Conservation (phyloP, 2,888 invertebrate species). For the Iselma pallidipennis region DNA sequence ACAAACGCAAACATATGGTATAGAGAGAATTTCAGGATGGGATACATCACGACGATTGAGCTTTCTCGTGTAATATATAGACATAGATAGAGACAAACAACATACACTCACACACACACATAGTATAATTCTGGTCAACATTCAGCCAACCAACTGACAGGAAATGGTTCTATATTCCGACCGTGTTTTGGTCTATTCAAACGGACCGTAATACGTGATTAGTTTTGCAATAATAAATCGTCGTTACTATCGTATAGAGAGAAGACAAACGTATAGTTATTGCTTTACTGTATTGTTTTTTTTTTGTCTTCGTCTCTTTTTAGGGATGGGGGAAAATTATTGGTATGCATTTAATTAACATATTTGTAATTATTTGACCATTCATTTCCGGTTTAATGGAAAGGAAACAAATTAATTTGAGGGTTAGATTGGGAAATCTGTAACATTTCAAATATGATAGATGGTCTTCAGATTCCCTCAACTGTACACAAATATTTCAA, state of each 20-base stretch:
- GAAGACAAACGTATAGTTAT: background rate
- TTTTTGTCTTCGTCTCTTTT: no score
- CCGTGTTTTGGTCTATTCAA: conserved; percentile 29
- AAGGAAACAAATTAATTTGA: no score
- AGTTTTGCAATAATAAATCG: conserved; percentile 28
- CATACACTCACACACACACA: no score
- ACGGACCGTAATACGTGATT: conserved; percentile 33
- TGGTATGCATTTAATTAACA: background rate
- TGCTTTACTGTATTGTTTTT: no score
- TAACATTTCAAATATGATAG: no score
- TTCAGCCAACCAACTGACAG: conserved; percentile 20
- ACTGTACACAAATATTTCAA: no score
- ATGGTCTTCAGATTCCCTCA: no score
- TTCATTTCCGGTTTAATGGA: no score
- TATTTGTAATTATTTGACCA: background rate
- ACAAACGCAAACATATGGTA: background rate
- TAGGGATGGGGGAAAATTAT: background rate
- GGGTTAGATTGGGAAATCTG: no score
- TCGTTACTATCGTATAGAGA: background rate
- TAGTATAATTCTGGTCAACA: conserved; percentile 21
- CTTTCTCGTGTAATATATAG: conserved; percentile 27
- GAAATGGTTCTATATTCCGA: conserved; percentile 31
- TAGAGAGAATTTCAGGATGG: background rate
- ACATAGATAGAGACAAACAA: conserved; percentile 7
- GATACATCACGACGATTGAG: conserved; percentile 21